phyloP scores from a whole-genome alignment of 1,140 invertebrate species.

The Anastatus disparis region DNA sequence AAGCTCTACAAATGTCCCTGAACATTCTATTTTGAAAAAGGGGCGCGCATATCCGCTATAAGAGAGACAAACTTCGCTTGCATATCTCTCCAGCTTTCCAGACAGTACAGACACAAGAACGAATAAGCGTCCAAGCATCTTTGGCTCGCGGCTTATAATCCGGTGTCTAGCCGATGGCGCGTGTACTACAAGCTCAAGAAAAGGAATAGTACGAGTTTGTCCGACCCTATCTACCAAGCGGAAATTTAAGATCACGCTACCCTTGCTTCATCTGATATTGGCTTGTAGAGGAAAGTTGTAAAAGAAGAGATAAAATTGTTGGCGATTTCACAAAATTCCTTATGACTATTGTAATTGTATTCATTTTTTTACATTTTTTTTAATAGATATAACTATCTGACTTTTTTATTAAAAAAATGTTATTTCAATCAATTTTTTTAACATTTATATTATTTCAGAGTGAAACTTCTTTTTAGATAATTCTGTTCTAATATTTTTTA shows the following conservation, averaged over 20 bases:
- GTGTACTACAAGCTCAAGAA: slow-evolving; percentile 7
- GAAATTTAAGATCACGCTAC: slow-evolving; percentile 2
- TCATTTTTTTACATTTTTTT: too few species aligned
- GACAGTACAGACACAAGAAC: not conserved
- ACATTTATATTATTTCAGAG: too few species aligned
- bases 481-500: too few species aligned
- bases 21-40: slow-evolving; percentile 31
- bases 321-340: too few species aligned
- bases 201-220: not conserved
- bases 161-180: slow-evolving; percentile 4
- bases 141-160: slow-evolving; percentile 1
- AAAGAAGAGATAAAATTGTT: too few species aligned
- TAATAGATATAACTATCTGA: too few species aligned
- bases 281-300: not conserved
- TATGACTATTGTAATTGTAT: too few species aligned
- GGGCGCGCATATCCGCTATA: too few species aligned
- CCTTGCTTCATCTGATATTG: not conserved
- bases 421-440: too few species aligned
- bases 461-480: too few species aligned
- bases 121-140: slow-evolving; percentile 14
- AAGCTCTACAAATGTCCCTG: not conserved
- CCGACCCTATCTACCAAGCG: not conserved
- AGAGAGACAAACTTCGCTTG: not conserved
- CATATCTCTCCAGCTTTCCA: slow-evolving; percentile 29
- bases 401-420: too few species aligned